phyloP scores from a whole-genome alignment of 1,140 invertebrate genomes.

The Aphis craccivora region DNA sequence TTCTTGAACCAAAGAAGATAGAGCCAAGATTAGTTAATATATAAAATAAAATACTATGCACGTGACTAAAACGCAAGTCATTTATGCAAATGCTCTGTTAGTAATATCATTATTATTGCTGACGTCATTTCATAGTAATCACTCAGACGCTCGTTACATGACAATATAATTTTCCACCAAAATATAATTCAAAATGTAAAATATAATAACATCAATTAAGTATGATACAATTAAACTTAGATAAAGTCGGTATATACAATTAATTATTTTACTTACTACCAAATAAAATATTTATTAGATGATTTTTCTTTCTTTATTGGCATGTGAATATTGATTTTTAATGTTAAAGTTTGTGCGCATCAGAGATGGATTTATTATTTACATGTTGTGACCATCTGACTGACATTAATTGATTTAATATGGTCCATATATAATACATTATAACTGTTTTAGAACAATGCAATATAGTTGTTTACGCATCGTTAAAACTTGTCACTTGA shows the following conservation, averaged over 20 bases:
- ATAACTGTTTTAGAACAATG: slow-evolving; percentile 10
- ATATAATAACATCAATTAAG: neutral
- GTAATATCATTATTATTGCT: slow-evolving; percentile 35
- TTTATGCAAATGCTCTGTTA: slow-evolving; percentile 27
- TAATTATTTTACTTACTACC: neutral
- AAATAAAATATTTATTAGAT: neutral
- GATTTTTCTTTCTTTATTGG: neutral
- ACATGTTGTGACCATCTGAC: neutral
- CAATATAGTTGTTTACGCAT: slow-evolving; percentile 24
- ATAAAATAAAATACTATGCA: neutral
- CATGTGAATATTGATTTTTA: neutral
- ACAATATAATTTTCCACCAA: neutral
- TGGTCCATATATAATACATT: neutral
- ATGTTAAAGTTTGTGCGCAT: neutral
- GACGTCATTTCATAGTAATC: slow-evolving; percentile 22
- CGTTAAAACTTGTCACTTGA: slow-evolving; percentile 38
- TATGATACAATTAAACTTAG: neutral
- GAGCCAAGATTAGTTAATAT: slow-evolving; percentile 1
- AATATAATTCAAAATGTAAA: neutral
- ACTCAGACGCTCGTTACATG: neutral
- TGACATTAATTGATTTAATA: neutral
- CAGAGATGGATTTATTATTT: neutral
- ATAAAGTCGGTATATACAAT: neutral
- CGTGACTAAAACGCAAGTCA: slow-evolving; percentile 36
- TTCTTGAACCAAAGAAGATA: neutral